Evolutionary conservation across 1,140 invertebrate genomes (phyloP).

Genomic region (Calycopis cecrops): DNA sequence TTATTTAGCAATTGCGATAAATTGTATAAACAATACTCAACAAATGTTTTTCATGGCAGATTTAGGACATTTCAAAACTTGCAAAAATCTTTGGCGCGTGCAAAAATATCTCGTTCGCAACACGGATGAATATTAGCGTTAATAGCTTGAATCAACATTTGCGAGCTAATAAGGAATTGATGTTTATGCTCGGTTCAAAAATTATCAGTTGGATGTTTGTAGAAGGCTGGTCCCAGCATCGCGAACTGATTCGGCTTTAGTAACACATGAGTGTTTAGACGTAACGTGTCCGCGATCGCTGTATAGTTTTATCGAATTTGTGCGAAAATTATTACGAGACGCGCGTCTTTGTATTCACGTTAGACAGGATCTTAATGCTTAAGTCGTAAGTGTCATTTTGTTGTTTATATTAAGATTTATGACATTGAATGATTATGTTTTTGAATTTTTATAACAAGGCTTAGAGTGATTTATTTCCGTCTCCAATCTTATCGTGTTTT

Average conservation of each 20-base stretch:
- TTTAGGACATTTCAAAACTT: conserved; percentile 1
- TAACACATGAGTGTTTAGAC: too few relatives aligned
- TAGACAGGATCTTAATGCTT: too few relatives aligned
- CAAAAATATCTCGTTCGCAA: background rate
- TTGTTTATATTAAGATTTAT: too few relatives aligned
- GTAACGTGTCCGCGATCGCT: too few relatives aligned
- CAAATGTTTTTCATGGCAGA: background rate
- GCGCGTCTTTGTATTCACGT: too few relatives aligned
- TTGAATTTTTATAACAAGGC: too few relatives aligned
- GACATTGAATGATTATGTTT: too few relatives aligned
- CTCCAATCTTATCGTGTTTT: too few relatives aligned
- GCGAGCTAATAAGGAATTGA: conserved; percentile 5
- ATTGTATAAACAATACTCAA: background rate
- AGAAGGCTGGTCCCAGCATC: conserved; percentile 1
- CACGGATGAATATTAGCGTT: background rate
- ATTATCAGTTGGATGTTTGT: conserved; percentile 3
- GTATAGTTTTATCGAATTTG: too few relatives aligned
- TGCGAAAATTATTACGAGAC: too few relatives aligned
- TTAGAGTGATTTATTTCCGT: too few relatives aligned
- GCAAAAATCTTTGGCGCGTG: background rate
- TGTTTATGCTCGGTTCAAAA: conserved; percentile 3
- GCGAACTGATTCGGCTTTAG: background rate
- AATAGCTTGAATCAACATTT: background rate
- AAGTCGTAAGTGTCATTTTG: too few relatives aligned
- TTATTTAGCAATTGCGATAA: background rate